These are phyloP conservation scores for Caenorhabditis sp. DNA, from an alignment of 2,888 invertebrate genomes.

Conservation along the genomic window DNA sequence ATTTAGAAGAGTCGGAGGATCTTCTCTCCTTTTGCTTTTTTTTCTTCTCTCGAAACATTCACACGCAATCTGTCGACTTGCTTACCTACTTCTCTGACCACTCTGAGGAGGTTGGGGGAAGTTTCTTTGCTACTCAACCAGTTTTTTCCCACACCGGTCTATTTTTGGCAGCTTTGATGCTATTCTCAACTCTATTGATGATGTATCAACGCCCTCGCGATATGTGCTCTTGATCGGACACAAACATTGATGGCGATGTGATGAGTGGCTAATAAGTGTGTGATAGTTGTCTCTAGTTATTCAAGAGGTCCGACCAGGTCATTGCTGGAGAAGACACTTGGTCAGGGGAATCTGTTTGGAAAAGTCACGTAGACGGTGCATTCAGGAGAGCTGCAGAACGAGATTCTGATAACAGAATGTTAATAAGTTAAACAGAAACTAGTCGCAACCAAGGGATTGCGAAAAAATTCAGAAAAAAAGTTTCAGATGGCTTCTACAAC, in stretches of 20 bases:
- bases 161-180: constrained; percentile 46
- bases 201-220: constrained; percentile 62
- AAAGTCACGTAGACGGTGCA: constrained; percentile 42
- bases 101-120: neutral
- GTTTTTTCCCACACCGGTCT: constrained; percentile 11
- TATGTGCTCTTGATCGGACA: constrained; percentile 29
- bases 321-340: neutral
- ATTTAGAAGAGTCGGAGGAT: constrained; percentile 7
- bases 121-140: constrained; percentile 3
- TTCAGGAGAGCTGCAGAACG: no score
- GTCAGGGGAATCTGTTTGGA: constrained; percentile 1
- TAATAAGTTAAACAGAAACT: no score
- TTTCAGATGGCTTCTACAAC: no score
- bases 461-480: no score
- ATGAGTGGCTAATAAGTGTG: constrained; percentile 52
- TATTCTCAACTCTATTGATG: constrained; percentile 53
- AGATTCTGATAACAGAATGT: no score
- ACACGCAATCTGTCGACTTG: constrained; percentile 62
- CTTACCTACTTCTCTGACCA: constrained; percentile 46
- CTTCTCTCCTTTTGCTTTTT: constrained; percentile 2
- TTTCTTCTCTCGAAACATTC: constrained; percentile 21
- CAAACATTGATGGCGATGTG: constrained; percentile 10
- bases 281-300: constrained; percentile 47
- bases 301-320: constrained; percentile 29
- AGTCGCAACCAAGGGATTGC: no score